These are phyloP conservation scores for Microcebus murinus DNA, from an alignment of 2,113 vertebrate genomes.

Conservation along the genomic window DNA sequence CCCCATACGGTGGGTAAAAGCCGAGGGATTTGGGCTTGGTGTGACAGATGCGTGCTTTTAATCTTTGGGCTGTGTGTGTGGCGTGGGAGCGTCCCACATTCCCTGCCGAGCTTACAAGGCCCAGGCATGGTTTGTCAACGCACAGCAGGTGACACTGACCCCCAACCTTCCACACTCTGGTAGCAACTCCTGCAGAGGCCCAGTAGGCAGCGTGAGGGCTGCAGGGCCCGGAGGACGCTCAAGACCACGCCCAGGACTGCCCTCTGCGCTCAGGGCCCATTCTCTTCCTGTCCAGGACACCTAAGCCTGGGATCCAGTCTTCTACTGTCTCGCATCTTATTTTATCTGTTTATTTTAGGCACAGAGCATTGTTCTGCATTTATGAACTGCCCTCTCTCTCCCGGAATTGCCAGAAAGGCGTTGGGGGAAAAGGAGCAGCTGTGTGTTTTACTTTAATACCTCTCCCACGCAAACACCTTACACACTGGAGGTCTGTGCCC, in stretches of 20 bases:
- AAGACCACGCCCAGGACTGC: not conserved
- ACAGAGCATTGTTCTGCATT: not conserved
- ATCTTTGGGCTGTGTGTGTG: not conserved
- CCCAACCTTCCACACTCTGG: not conserved
- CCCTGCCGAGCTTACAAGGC: not conserved
- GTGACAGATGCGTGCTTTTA: not conserved
- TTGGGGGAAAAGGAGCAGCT: no score
- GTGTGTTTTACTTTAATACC: not conserved
- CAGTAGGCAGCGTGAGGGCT: not conserved
- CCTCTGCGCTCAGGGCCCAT: not conserved
- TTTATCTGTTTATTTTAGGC: not conserved
- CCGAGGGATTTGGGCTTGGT: not conserved
- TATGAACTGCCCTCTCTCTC: not conserved
- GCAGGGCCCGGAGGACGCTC: not conserved
- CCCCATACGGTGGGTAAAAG: not conserved
- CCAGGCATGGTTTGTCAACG: not conserved
- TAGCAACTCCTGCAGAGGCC: not conserved
- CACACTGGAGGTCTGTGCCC: not conserved
- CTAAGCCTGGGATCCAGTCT: not conserved
- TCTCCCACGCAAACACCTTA: not conserved
- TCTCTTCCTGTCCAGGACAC: not conserved
- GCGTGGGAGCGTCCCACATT: not conserved
- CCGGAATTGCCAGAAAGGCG: not conserved
- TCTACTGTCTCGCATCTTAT: not conserved
- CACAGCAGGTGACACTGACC: accelerated